Base-by-base conservation (phyloP, 2,888 invertebrate species). In the Drosophila yooni region DNA sequence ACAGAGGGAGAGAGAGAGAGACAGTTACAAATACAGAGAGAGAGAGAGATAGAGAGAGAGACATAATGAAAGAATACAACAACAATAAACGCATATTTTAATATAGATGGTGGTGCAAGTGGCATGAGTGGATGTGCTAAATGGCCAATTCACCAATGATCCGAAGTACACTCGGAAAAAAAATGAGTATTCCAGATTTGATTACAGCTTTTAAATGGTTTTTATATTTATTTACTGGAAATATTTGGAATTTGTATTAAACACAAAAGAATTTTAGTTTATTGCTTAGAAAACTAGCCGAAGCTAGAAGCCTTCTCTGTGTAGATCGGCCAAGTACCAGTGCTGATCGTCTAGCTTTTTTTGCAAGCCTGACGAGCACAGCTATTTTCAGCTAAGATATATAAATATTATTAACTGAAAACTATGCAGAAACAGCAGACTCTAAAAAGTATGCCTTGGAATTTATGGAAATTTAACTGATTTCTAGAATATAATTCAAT, bases 131-230 rank as follows among this genome's bases (percentile, higher is more conserved):
- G 18, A 58, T 58, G 36, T 64, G 64, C 48, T 18, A 18, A 54
- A 71, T 76, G 79, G 56, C 59, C 60, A 40, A 54, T 52, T 64
- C 60, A 81, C 83, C 85, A 57, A 54, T 65, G 64, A 66, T 56
- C 53, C 43, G 8, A 4, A 46, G n/a, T 38, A 66, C 56, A 56
- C 54, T 70, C 34, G 15, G 11, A 54, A 46, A 40, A 56, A 69
- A 21, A 46, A 25, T 46, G 15, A 34, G 18, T 31, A 6, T 57
- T 0, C 31, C 18, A 8, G n/a, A n/a, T n/a, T 29, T 2, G 5
- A 15, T 11, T n/a, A n/a, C 18, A 40, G 10, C 0, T 10, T 40
- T n/a, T 11, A 4, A 43, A 40, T 4, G 5, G 2, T 43, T n/a
- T 40, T n/a, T 5, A 11, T 40, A 2, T n/a, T 11, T 40, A 40